Evolutionary conservation across 2,888 invertebrate genomes (phyloP).

Genomic region (Diachrysia chrysitis): DNA sequence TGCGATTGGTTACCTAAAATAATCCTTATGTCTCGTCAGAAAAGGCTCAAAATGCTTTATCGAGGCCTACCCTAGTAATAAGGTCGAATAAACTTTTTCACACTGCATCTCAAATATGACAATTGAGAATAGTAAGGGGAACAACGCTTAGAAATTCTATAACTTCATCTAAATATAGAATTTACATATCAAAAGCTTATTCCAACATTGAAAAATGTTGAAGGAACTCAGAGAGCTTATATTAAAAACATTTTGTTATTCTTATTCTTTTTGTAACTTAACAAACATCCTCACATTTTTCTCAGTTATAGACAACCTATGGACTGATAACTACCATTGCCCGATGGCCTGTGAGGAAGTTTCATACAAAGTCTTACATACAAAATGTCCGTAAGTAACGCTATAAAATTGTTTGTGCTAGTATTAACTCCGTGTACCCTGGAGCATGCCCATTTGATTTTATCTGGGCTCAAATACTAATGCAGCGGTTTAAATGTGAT

Average conservation of each 20-base stretch:
- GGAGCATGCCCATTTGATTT: no score
- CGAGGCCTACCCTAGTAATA: background rate
- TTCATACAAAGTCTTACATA: conserved; percentile 86
- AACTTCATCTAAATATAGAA: background rate
- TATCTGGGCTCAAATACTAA: no score
- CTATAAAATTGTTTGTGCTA: background rate
- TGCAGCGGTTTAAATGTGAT: no score
- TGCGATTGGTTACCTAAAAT: background rate
- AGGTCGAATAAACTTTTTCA: background rate
- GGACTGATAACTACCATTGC: conserved; percentile 83
- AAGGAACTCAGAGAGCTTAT: background rate
- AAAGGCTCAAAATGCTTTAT: background rate
- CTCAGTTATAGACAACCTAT: conserved; percentile 35
- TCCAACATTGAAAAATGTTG: background rate
- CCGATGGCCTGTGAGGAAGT: conserved; percentile 90
- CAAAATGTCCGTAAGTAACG: conserved; percentile 82
- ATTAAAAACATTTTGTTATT: no score
- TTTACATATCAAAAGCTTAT: background rate
- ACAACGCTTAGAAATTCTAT: background rate
- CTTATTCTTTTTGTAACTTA: background rate
- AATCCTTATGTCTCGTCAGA: background rate
- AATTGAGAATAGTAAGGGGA: background rate
- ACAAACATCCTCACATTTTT: background rate
- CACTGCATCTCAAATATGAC: background rate
- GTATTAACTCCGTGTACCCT: no score